phyloP scores from a whole-genome alignment of 2,888 invertebrate genomes.

The Ophion costatus region DNA sequence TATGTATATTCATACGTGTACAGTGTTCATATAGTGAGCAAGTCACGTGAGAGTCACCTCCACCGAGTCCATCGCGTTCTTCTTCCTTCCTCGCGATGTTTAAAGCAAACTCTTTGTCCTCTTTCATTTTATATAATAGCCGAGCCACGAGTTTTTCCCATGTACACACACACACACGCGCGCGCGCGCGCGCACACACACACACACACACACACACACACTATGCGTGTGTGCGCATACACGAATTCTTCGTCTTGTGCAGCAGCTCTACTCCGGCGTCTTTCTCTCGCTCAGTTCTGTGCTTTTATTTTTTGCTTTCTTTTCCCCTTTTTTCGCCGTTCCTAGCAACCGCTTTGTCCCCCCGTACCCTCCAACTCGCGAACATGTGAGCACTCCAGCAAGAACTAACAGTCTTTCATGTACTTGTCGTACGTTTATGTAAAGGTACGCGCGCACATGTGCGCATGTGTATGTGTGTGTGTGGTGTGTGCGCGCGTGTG shows the following conservation, averaged over 20 bases:
- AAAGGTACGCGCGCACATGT: neutral
- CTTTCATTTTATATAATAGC: constrained; percentile 60
- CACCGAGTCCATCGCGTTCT: constrained; percentile 36
- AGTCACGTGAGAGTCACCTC: constrained; percentile 45
- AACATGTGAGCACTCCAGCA: constrained; percentile 55
- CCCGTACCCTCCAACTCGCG: constrained; percentile 44
- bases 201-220: too few species aligned
- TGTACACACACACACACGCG: neutral
- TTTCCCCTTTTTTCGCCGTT: constrained; percentile 18
- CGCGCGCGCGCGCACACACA: too few species aligned
- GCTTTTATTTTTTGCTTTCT: constrained; percentile 23
- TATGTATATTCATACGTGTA: too few species aligned
- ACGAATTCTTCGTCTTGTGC: constrained; percentile 40
- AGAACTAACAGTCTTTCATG: constrained; percentile 60
- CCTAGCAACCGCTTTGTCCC: constrained; percentile 54
- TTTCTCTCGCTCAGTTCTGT: constrained; percentile 3
- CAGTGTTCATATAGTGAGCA: too few species aligned
- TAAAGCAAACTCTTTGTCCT: constrained; percentile 53
- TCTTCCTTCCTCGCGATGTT: constrained; percentile 37
- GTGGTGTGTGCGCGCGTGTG: neutral
- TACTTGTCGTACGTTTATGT: constrained; percentile 39
- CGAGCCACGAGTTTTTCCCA: constrained; percentile 19
- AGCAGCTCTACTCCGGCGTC: constrained; percentile 36
- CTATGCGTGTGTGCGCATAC: neutral
- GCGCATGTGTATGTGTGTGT: constrained; percentile 7